A percentile compares a stretch with the other conserved stretches of the same genome.
phyloP scores from a whole-genome alignment of 2,888 invertebrate species.

The Andrena chrysosceles region DNA sequence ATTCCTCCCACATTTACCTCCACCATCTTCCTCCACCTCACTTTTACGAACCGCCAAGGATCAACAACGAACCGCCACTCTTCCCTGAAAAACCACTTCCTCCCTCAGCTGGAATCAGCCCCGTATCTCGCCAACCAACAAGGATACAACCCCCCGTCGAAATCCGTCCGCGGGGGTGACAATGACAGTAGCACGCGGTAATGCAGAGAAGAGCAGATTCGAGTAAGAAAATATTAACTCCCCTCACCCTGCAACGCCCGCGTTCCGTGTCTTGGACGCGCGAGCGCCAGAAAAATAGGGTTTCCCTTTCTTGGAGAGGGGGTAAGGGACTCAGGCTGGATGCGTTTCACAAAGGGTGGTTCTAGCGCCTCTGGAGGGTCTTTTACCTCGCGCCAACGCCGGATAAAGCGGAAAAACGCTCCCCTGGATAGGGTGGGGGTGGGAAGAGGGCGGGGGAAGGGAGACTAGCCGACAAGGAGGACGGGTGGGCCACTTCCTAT shows the following conservation, averaged over 20 bases:
- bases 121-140: neutral
- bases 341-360: slow-evolving; percentile 51
- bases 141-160: neutral
- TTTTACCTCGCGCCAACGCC: slow-evolving; percentile 56
- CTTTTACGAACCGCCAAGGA: neutral
- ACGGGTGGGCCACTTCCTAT: slow-evolving; percentile 79
- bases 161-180: slow-evolving; percentile 9
- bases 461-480: slow-evolving; percentile 58
- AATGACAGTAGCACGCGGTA: neutral
- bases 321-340: slow-evolving; percentile 14
- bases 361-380: slow-evolving; percentile 51
- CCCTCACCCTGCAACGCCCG: too few relatives aligned
- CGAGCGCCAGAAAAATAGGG: slow-evolving; percentile 50
- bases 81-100: neutral
- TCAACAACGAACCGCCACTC: neutral
- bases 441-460: slow-evolving; percentile 14
- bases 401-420: slow-evolving; percentile 65
- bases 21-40: neutral
- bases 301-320: slow-evolving; percentile 36
- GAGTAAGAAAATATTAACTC: slow-evolving; percentile 46
- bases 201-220: neutral
- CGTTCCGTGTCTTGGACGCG: neutral
- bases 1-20: slow-evolving; percentile 1
- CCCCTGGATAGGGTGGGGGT: neutral
- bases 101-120: slow-evolving; percentile 12